Conservation (phyloP, 2,113 vertebrate species). For the Erpornis zantholeuca region DNA sequence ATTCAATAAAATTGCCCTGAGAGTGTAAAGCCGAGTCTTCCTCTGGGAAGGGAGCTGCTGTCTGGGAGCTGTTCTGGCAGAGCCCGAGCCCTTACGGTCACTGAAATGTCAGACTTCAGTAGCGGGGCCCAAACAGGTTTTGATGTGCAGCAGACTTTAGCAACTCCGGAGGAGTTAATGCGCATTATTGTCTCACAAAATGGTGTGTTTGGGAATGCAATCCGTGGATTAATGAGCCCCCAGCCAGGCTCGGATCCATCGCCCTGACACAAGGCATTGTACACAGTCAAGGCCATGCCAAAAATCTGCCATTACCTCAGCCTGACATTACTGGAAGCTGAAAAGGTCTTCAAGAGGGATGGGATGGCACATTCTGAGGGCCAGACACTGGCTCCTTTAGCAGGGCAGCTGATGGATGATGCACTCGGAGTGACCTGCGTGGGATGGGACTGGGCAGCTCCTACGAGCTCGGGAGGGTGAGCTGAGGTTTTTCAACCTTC, state of each 20-base stretch:
- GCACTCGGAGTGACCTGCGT: background rate
- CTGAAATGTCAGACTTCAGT: background rate
- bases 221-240: conserved; percentile 17
- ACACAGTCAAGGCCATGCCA: background rate
- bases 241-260: background rate
- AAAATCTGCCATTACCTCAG: conserved; percentile 38
- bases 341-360: background rate
- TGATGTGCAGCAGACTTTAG: conserved; percentile 24
- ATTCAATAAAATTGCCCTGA: background rate
- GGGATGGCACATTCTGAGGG: background rate
- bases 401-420: background rate
- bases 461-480: rapidly evolving
- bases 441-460: background rate
- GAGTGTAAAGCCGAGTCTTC: background rate
- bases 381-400: background rate
- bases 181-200: background rate
- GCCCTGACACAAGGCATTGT: background rate
- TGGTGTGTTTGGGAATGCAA: conserved; percentile 6
- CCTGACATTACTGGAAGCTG: background rate
- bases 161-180: background rate
- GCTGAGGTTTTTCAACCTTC: background rate
- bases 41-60: background rate
- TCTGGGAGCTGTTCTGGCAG: background rate
- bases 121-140: background rate
- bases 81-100: background rate